These are phyloP conservation scores for Chymomyza amoena DNA, from an alignment of 2,888 invertebrate species.

Conservation along the genomic window DNA sequence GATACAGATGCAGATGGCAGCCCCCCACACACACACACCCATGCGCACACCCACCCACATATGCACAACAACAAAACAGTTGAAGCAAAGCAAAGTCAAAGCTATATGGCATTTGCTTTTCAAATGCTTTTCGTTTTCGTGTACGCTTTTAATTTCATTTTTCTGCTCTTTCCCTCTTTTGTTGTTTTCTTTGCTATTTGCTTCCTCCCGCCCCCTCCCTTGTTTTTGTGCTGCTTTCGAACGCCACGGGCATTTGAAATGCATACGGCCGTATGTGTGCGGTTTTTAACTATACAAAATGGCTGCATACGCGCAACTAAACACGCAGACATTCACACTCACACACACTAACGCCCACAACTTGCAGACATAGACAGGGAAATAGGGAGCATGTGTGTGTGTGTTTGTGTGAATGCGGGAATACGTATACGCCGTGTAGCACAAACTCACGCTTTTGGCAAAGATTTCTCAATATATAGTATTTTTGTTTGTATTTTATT, in stretches of 20 bases:
- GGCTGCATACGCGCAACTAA: constrained; percentile 62
- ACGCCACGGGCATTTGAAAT: constrained; percentile 65
- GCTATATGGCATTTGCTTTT: constrained; percentile 15
- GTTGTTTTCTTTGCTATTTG: neutral
- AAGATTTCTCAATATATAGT: constrained; percentile 4
- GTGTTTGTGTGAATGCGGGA: neutral
- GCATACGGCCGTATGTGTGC: constrained; percentile 46
- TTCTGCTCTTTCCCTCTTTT: neutral
- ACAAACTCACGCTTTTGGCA: neutral
- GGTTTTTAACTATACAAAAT: constrained; percentile 57
- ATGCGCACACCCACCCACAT: neutral
- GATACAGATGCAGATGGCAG: neutral
- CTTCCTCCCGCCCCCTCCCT: constrained; percentile 15
- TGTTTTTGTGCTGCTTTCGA: constrained; percentile 36
- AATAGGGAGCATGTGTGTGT: neutral
- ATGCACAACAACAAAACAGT: constrained; percentile 41
- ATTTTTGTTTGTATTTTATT: constrained; percentile 26
- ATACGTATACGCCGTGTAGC: neutral
- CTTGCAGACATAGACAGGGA: constrained; percentile 1
- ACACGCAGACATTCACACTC: constrained; percentile 39
- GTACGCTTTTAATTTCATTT: constrained; percentile 2
- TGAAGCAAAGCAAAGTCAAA: constrained; percentile 47
- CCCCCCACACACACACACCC: neutral
- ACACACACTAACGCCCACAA: constrained; percentile 11
- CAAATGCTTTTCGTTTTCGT: neutral